Percentiles rank a stretch among this genome's conserved stretches.
phyloP scores from a whole-genome alignment of 2,888 invertebrate species.

The Philereme transversata region DNA sequence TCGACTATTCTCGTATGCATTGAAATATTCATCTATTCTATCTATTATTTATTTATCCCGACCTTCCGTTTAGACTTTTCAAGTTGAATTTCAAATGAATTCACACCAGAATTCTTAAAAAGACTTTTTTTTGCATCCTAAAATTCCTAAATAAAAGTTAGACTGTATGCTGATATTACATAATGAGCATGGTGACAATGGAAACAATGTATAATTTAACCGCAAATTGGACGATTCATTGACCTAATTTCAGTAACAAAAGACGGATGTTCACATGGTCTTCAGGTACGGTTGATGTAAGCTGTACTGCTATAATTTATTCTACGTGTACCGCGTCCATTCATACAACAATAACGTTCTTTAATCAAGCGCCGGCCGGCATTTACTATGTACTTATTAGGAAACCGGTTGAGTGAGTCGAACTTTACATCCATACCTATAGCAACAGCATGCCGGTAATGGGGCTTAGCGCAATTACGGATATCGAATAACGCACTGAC shows the following conservation, averaged over 20 bases:
- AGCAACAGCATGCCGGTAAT: conserved; percentile 19
- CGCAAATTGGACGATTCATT: conserved; percentile 19
- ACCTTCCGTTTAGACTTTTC: no score
- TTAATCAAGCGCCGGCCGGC: conserved; percentile 24
- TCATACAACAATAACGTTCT: conserved; percentile 15
- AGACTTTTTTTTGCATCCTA: no score
- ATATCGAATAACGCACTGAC: conserved; percentile 23
- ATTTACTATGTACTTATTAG: conserved; percentile 23
- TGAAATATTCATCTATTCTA: no score
- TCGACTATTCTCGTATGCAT: no score
- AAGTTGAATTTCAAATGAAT: no score
- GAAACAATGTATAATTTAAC: conserved; percentile 21
- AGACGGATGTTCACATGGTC: conserved; percentile 24
- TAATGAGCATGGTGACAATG: conserved; percentile 13
- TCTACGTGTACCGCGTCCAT: conserved; percentile 6
- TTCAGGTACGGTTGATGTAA: conserved; percentile 9
- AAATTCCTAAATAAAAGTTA: neutral
- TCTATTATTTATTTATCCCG: no score
- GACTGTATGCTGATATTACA: conserved; percentile 3
- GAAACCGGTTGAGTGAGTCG: conserved; percentile 37
- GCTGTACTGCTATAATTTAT: conserved; percentile 6
- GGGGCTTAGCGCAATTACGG: conserved; percentile 12
- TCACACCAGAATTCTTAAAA: no score
- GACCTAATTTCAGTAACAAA: conserved; percentile 22
- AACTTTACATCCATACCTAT: conserved; percentile 12